Evolutionary conservation across 2,113 vertebrate species (phyloP), one percentile per base, ranked within the genome.

Genomic region (Python bivittatus): DNA sequence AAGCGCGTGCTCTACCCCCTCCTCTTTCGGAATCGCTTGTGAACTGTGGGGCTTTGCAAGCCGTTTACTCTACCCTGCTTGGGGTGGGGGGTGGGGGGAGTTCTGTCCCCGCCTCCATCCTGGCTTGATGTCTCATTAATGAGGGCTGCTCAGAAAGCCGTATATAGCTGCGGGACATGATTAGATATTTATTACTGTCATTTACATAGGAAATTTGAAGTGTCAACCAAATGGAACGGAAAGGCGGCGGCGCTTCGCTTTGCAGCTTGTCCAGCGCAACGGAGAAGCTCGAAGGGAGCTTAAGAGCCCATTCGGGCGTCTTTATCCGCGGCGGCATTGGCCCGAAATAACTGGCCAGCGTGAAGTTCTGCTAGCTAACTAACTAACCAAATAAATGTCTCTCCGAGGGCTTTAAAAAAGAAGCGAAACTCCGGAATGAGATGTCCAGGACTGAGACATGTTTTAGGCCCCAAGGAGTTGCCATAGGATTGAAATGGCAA

Each of bases 131-230:
- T 96, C 94, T 96, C 96, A 95, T 97, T 97, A 97, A 97, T 97
- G 94, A 94, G 93, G 93, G 92, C 94, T 96, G 95, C 95, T 95
- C 95, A 90, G 93, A 93, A 92, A 95, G 96, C 93, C 90, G 94
- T 90, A 90, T 95, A 97, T 95, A 96, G 98, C 98, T 98, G 87
- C 94, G 96, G 98, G 98, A 98, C 97, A 98, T 98, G 98, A 98
- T 98, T 99, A 98, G 97, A 98, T 98, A 98, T 99, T 98, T 98
- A 98, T 98, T 98, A 98, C 97, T 96, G 96, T 96, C 95, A 96
- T 97, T 97, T 96, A 97, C 96, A 97, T 97, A 97, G 97, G 96
- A 97, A 96, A 97, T 97, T 98, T 97, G 92, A 96, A 97, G 96
- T 95, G 88, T 97, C 97, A 97, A 97, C 96, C 98, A 96, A 96